Evolutionary conservation across 2,888 invertebrate genomes (phyloP).

Genomic region (Sericinus montela): DNA sequence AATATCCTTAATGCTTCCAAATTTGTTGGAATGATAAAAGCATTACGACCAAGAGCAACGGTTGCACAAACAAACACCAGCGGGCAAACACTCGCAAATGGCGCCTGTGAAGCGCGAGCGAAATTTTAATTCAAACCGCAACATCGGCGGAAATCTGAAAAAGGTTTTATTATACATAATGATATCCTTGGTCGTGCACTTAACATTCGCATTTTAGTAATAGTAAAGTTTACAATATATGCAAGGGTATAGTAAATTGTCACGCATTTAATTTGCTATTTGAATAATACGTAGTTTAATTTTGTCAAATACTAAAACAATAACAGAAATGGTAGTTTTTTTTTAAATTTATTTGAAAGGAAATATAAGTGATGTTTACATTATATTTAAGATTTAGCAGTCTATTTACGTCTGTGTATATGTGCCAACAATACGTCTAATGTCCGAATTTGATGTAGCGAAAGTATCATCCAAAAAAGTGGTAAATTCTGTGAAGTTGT

Average conservation of each 20-base stretch:
- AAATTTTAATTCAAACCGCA: slow-evolving; percentile 22
- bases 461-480: no score
- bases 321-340: no score
- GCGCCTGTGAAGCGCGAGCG: slow-evolving; percentile 25
- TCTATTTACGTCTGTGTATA: no score
- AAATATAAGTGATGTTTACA: no score
- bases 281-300: no score
- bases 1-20: slow-evolving; percentile 11
- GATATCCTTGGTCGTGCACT: slow-evolving; percentile 10
- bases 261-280: not conserved
- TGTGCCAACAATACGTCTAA: no score
- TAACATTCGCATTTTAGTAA: slow-evolving; percentile 10
- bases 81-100: slow-evolving; percentile 31
- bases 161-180: slow-evolving; percentile 15
- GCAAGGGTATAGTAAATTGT: not conserved
- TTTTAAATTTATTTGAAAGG: no score
- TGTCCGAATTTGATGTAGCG: no score
- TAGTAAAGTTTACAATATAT: not conserved
- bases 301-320: no score
- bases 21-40: slow-evolving; percentile 29
- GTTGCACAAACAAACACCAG: slow-evolving; percentile 33
- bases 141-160: slow-evolving; percentile 13
- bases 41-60: slow-evolving; percentile 26
- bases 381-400: no score
- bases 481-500: no score